phyloP scores from a whole-genome alignment of 1,140 invertebrate species.

The Orchestia grillus region DNA sequence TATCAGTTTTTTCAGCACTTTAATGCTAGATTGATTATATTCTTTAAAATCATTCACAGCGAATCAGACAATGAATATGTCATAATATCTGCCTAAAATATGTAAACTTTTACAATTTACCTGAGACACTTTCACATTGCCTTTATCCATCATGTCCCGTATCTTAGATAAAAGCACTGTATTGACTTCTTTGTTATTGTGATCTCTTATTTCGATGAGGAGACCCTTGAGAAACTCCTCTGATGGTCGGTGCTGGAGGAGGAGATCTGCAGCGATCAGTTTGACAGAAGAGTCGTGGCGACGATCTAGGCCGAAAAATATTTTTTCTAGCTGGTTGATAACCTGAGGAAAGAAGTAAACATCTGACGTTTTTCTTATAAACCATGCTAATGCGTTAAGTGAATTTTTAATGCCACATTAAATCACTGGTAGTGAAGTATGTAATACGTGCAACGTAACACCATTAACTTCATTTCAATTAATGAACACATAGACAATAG shows the following conservation, averaged over 20 bases:
- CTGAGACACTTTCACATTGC: constrained; percentile 26
- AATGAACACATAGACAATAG: not conserved
- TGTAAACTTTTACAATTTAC: no score
- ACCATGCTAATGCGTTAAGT: not conserved
- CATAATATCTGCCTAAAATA: not conserved
- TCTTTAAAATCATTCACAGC: not conserved
- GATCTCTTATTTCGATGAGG: constrained; percentile 74
- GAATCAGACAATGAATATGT: not conserved
- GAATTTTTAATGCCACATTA: no score
- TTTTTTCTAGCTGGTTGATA: constrained; percentile 63
- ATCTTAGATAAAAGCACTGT: constrained; percentile 75
- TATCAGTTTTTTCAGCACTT: not conserved
- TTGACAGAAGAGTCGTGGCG: constrained; percentile 80
- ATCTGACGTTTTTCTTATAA: not conserved
- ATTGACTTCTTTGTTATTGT: constrained; percentile 77
- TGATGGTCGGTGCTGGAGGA: constrained; percentile 76
- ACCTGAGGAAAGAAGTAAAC: constrained; percentile 10
- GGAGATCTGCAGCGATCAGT: constrained; percentile 80
- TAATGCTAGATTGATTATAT: not conserved
- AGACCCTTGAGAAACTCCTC: constrained; percentile 75
- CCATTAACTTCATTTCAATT: not conserved
- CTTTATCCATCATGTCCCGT: constrained; percentile 72
- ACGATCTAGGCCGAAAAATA: constrained; percentile 79
- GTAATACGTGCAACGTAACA: not conserved
- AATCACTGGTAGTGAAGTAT: not conserved